These are phyloP conservation scores for Lasioglossum zephyrum DNA, from an alignment of 2,888 invertebrate genomes.

Conservation along the genomic window DNA sequence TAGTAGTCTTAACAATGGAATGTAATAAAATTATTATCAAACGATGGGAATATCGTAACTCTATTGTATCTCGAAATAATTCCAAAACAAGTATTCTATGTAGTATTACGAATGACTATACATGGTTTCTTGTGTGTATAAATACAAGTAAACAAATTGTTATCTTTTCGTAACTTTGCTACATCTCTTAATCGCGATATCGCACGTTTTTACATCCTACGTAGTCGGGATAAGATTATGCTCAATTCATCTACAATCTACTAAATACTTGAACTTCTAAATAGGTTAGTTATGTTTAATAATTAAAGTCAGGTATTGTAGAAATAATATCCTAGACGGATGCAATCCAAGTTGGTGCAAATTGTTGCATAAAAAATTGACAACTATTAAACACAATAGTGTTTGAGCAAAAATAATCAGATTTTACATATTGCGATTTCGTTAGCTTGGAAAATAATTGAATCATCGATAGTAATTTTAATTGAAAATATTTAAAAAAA, in stretches of 20 bases:
- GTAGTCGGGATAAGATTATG: not conserved
- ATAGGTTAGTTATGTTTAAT: not conserved
- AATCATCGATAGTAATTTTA: not conserved
- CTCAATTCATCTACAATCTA: not conserved
- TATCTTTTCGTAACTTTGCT: not conserved
- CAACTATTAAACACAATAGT: not conserved
- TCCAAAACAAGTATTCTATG: not conserved
- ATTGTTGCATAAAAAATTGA: not conserved
- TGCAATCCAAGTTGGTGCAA: not conserved
- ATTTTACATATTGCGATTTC: not conserved
- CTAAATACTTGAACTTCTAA: not conserved
- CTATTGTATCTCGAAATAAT: not conserved
- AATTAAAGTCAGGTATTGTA: not conserved
- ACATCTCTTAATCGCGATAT: not conserved
- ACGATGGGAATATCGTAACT: not conserved
- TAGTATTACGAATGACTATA: not conserved
- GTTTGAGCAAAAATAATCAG: not conserved
- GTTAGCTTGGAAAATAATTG: conserved; percentile 2
- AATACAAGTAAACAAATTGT: not conserved
- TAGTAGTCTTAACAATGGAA: conserved; percentile 1
- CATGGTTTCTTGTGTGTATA: not conserved
- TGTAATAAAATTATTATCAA: conserved; percentile 1
- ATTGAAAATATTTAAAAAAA: not conserved
- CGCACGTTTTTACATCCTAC: not conserved
- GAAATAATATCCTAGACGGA: not conserved